These are phyloP conservation scores for Dufourea novaeangliae DNA, from an alignment of 1,140 invertebrate species.

Conservation along the genomic window DNA sequence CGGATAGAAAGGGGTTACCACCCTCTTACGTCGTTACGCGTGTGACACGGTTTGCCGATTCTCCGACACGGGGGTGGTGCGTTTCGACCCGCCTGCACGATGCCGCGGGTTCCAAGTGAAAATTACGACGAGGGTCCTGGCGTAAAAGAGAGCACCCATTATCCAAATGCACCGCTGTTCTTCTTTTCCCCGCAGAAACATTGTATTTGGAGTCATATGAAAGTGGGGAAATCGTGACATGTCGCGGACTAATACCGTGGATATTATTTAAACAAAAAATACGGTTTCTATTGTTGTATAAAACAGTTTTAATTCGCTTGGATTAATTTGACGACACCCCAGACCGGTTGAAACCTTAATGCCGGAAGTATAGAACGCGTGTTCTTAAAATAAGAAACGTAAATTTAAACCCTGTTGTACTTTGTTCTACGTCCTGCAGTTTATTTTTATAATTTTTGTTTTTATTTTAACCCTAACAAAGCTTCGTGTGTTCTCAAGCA, in stretches of 20 bases:
- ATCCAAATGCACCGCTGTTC: slow-evolving; percentile 30
- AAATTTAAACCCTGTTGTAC: too few relatives aligned
- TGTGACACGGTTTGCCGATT: slow-evolving; percentile 30
- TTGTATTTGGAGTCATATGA: neutral
- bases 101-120: neutral
- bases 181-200: neutral
- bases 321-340: too few relatives aligned
- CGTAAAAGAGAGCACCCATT: slow-evolving; percentile 21
- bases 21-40: slow-evolving; percentile 44
- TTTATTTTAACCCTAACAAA: too few relatives aligned
- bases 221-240: neutral
- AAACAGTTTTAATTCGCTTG: too few relatives aligned
- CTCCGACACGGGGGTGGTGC: neutral
- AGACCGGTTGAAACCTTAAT: too few relatives aligned
- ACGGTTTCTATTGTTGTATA: too few relatives aligned
- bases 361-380: too few relatives aligned
- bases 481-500: neutral
- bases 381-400: too few relatives aligned
- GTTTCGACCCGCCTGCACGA: neutral
- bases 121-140: slow-evolving; percentile 21
- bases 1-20: slow-evolving; percentile 41
- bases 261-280: too few relatives aligned
- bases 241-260: too few relatives aligned
- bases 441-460: too few relatives aligned
- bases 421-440: too few relatives aligned